Conservation (phyloP, 2,113 vertebrate species). For the Calcarius ornatus region DNA sequence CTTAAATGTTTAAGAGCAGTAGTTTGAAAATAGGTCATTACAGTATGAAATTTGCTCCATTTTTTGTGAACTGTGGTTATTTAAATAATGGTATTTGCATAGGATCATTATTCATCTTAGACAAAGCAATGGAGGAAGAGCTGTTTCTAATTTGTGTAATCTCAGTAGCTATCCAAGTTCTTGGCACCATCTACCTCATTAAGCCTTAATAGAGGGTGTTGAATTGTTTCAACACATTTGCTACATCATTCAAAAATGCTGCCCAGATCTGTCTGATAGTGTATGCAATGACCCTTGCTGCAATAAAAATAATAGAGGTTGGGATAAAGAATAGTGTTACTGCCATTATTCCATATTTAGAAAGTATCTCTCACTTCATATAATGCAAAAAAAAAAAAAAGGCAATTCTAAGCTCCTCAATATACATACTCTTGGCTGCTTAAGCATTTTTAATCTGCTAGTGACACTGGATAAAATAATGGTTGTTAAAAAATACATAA, state of each 20-base stretch:
- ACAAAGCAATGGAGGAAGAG: constrained; percentile 1
- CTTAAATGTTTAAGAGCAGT: not conserved
- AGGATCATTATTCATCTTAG: not conserved
- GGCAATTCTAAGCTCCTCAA: not conserved
- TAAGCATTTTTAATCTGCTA: not conserved
- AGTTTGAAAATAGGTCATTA: not conserved
- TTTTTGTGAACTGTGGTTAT: constrained; percentile 11
- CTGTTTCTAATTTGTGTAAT: constrained; percentile 40
- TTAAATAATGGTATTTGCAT: constrained; percentile 23
- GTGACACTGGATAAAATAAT: not conserved
- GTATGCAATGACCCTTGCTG: not conserved
- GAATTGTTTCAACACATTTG: constrained; percentile 3
- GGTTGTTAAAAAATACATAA: not conserved
- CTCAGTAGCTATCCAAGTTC: not conserved
- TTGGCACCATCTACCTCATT: constrained; percentile 4
- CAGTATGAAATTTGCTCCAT: not conserved
- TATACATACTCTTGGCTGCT: not conserved
- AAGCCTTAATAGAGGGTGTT: not conserved
- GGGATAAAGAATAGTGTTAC: not conserved
- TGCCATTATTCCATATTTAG: not conserved
- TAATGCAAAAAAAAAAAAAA: not conserved
- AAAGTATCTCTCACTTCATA: not conserved
- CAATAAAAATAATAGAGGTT: not conserved
- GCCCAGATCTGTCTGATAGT: not conserved
- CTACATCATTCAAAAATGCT: constrained; percentile 5